Evolutionary conservation across 2,888 invertebrate genomes (phyloP).

Genomic region (Empis stercorea): DNA sequence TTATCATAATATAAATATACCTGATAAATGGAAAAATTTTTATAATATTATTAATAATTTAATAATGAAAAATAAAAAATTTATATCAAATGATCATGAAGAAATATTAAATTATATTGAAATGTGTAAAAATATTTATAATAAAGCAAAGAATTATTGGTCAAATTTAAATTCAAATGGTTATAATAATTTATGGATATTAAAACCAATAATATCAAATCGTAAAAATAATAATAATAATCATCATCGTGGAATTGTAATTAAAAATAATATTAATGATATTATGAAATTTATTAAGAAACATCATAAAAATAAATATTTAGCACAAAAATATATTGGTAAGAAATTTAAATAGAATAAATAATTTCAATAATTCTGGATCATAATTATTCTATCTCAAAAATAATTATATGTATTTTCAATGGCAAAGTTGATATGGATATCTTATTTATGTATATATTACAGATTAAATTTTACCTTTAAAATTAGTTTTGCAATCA

Average conservation of each 20-base stretch:
- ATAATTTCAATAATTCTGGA: too few species aligned
- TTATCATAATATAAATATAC: neutral
- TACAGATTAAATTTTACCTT: too few species aligned
- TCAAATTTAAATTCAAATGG: conserved; percentile 58
- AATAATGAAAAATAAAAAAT: neutral
- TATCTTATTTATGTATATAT: too few species aligned
- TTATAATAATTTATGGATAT: conserved; percentile 67
- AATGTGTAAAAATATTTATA: conserved; percentile 39
- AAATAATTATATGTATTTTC: too few species aligned
- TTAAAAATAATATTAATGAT: neutral
- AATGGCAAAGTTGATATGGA: too few species aligned
- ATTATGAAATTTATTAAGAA: neutral
- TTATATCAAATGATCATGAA: neutral
- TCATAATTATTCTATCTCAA: too few species aligned
- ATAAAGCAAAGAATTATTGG: conserved; percentile 42
- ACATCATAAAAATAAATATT: neutral
- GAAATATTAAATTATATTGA: neutral
- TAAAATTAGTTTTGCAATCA: too few species aligned
- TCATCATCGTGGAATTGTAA: too few species aligned
- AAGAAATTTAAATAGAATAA: neutral
- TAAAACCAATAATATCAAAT: conserved; percentile 49
- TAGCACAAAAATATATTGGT: neutral
- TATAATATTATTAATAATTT: neutral
- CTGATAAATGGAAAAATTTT: neutral
- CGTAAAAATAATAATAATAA: neutral